Evolutionary conservation across 2,888 invertebrate genomes (phyloP).

Genomic region (Dysmachus trigonus): DNA sequence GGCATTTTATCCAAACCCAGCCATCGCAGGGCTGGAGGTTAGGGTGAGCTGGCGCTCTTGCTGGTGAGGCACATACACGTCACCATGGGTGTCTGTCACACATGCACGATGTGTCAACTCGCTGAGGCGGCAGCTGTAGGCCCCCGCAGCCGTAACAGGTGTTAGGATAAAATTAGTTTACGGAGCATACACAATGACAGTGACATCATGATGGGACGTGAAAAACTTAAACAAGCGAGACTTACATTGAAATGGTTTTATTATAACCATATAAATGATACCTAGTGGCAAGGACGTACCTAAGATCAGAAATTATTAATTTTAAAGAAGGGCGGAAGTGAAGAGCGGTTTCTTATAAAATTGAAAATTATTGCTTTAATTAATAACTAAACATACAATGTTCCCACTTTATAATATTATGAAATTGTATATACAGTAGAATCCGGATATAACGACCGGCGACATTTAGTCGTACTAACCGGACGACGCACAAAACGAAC

Average conservation of each 20-base stretch:
- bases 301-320: too few species aligned
- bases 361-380: too few species aligned
- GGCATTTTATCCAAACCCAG: conserved; percentile 37
- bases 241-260: background rate
- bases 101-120: background rate
- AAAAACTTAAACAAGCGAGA: conserved; percentile 4
- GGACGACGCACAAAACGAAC: too few species aligned
- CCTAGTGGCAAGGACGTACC: background rate
- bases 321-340: too few species aligned
- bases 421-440: too few species aligned
- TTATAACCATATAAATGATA: background rate
- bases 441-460: too few species aligned
- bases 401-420: too few species aligned
- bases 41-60: background rate
- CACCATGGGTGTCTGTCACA: background rate
- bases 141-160: conserved; percentile 39
- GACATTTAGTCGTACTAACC: too few species aligned
- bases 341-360: too few species aligned
- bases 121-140: background rate
- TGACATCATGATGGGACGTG: background rate
- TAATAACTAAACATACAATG: too few species aligned
- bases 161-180: conserved; percentile 39
- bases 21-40: background rate
- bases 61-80: background rate
- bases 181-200: background rate